Evolutionary conservation across 2,888 invertebrate genomes (phyloP).

Genomic region (Sycophila texana): DNA sequence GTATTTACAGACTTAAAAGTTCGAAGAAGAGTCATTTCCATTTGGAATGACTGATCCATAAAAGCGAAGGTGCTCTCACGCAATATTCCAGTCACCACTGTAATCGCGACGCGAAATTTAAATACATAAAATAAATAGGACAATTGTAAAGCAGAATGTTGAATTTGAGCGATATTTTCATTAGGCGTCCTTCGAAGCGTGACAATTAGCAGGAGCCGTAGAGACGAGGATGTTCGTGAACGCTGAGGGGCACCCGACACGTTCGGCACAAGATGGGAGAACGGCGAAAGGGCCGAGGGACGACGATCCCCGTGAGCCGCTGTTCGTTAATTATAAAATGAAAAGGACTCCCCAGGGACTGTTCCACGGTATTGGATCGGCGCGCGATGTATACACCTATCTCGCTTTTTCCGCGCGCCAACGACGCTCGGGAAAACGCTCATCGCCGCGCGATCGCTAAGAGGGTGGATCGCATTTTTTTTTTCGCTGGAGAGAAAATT

Average conservation of each 20-base stretch:
- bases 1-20: too few species aligned
- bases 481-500: conserved; percentile 39
- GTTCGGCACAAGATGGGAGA: conserved; percentile 24
- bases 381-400: conserved; percentile 26
- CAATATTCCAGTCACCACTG: too few species aligned
- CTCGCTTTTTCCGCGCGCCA: conserved; percentile 27
- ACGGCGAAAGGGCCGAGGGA: conserved; percentile 40
- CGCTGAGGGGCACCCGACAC: conserved; percentile 17
- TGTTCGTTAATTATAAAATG: conserved; percentile 58
- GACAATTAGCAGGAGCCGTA: conserved; percentile 54
- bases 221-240: conserved; percentile 10
- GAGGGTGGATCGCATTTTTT: conserved; percentile 14
- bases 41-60: too few species aligned
- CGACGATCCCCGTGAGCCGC: conserved; percentile 40
- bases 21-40: too few species aligned
- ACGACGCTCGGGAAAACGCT: conserved; percentile 14
- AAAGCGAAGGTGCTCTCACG: too few species aligned
- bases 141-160: too few species aligned
- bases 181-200: conserved; percentile 54
- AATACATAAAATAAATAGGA: too few species aligned
- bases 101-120: too few species aligned
- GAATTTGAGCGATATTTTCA: conserved; percentile 54
- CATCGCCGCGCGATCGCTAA: neutral
- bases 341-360: conserved; percentile 56
- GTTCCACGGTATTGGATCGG: conserved; percentile 54